phyloP scores from a whole-genome alignment of 1,140 invertebrate species.

The Leptonema lineaticorne region DNA sequence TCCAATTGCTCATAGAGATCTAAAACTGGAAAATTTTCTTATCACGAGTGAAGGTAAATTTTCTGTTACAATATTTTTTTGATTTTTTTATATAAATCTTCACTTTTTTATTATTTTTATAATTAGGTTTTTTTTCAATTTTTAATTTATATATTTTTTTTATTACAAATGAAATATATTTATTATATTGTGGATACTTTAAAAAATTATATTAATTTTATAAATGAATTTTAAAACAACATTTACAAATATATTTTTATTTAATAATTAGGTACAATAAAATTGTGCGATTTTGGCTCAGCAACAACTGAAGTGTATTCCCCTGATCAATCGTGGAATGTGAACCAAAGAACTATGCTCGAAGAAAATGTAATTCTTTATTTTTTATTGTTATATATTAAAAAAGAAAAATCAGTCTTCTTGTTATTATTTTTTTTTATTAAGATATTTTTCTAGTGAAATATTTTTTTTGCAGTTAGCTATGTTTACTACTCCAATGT shows the following conservation, averaged over 20 bases:
- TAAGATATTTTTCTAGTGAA: not conserved
- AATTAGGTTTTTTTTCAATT: constrained; percentile 4
- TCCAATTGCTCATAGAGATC: constrained; percentile 90
- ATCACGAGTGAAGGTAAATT: constrained; percentile 57
- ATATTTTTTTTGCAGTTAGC: constrained; percentile 55
- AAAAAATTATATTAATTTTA: no score
- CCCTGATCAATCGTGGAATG: constrained; percentile 89
- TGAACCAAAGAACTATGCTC: constrained; percentile 84
- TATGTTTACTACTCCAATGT: constrained; percentile 83
- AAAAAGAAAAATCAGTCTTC: no score
- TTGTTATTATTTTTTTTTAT: constrained; percentile 2
- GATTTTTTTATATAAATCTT: not conserved
- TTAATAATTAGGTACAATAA: constrained; percentile 70
- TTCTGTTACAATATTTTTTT: not conserved
- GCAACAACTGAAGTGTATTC: constrained; percentile 81
- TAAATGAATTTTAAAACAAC: no score
- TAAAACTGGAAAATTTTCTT: constrained; percentile 77
- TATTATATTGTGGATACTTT: no score
- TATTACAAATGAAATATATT: no score
- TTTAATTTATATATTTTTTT: no score
- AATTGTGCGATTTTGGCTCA: constrained; percentile 99
- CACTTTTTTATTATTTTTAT: no score
- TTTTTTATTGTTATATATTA: not conserved
- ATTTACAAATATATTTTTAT: no score
- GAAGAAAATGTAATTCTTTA: constrained; percentile 83